Percentiles rank a stretch among this genome's conserved stretches.
phyloP scores from a whole-genome alignment of 2,113 vertebrate genomes.

The Barnardius zonarius region DNA sequence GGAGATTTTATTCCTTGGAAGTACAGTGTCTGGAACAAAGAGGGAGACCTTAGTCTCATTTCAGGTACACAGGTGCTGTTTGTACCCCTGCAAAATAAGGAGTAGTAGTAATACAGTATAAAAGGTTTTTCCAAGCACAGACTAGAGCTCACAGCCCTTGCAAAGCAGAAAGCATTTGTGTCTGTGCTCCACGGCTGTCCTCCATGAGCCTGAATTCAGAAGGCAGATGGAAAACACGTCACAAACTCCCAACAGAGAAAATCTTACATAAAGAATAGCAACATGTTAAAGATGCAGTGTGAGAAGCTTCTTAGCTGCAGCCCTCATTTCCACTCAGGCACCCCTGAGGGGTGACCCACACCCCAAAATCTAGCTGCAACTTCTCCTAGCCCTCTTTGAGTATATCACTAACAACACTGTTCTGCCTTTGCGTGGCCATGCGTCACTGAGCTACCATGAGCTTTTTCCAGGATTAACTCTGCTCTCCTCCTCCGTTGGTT shows the following conservation, averaged over 20 bases:
- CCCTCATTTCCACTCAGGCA: not conserved
- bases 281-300: not conserved
- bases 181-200: not conserved
- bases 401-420: not conserved
- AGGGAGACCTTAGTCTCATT: not conserved
- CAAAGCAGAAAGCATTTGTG: not conserved
- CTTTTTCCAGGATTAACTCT: conserved; percentile 62
- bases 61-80: rapidly evolving
- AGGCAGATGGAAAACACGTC: not conserved
- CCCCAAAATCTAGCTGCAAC: not conserved
- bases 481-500: conserved; percentile 45
- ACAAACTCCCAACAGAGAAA: not conserved
- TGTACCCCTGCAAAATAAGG: not conserved
- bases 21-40: not conserved
- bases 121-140: not conserved
- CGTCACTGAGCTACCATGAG: conserved; percentile 27
- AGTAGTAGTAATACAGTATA: not conserved
- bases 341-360: not conserved
- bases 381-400: not conserved
- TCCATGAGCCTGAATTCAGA: not conserved
- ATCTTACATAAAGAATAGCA: not conserved
- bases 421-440: not conserved
- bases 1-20: not conserved
- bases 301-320: not conserved
- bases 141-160: not conserved